phyloP scores from a whole-genome alignment of 2,797 vertebrate genomes.

The Bovichtus diacanthus region DNA sequence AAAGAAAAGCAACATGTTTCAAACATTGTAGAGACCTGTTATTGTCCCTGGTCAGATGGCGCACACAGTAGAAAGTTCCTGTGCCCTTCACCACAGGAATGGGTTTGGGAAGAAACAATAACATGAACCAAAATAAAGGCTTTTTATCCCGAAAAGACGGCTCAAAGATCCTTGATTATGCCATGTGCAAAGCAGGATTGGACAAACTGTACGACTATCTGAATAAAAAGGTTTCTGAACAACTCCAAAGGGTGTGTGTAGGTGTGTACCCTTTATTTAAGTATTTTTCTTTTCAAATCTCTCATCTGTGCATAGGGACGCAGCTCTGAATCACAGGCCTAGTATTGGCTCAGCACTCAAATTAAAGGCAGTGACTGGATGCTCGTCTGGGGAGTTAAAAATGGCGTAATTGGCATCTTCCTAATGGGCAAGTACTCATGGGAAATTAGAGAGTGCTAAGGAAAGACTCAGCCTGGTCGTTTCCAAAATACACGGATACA shows the following conservation, averaged over 20 bases:
- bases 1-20: background rate
- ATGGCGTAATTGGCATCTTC: slow-evolving; percentile 83
- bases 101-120: slow-evolving; percentile 32
- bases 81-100: slow-evolving; percentile 61
- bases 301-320: slow-evolving; percentile 23
- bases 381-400: slow-evolving; percentile 75
- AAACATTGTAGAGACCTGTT: background rate
- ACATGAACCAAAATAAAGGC: slow-evolving; percentile 19
- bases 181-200: background rate
- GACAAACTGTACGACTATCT: slow-evolving; percentile 25
- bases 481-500: slow-evolving; percentile 48
- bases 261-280: slow-evolving; percentile 20
- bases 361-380: slow-evolving; percentile 78
- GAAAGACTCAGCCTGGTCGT: slow-evolving; percentile 26
- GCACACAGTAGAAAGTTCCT: slow-evolving; percentile 16
- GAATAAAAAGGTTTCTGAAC: slow-evolving; percentile 22
- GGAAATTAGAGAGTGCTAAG: slow-evolving; percentile 80
- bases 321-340: slow-evolving; percentile 64
- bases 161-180: background rate
- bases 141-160: background rate
- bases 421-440: slow-evolving; percentile 76
- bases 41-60: background rate
- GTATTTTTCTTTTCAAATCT: slow-evolving; percentile 9
- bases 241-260: slow-evolving; percentile 45
- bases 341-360: slow-evolving; percentile 59